These are phyloP conservation scores for Microcebus lehilahytsara DNA, from an alignment of 2,113 vertebrate species.

Conservation along the genomic window DNA sequence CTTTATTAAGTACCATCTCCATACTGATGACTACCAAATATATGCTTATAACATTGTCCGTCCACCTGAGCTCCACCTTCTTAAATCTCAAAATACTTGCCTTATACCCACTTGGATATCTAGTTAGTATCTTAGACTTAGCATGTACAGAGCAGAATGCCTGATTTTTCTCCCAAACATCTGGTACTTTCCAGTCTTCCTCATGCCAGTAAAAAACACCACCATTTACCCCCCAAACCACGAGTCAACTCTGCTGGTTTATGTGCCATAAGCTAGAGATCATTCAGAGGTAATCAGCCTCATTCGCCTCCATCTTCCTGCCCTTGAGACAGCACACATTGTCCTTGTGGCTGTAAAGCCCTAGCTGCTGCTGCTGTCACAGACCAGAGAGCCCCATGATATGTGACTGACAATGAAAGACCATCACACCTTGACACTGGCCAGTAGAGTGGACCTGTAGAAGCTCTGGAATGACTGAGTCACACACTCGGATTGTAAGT, in stretches of 20 bases:
- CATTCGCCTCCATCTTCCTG: not conserved
- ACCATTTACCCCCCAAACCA: not conserved
- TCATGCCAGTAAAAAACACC: not conserved
- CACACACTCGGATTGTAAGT: too few species aligned
- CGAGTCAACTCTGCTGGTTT: not conserved
- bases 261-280: not conserved
- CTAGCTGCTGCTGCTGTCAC: not conserved
- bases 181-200: not conserved
- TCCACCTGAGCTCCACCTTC: not conserved
- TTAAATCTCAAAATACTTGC: not conserved
- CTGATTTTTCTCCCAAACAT: not conserved
- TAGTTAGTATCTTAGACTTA: not conserved
- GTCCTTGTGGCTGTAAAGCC: not conserved
- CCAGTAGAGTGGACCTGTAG: not conserved
- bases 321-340: not conserved
- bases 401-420: not conserved
- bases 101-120: not conserved
- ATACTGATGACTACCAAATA: not conserved
- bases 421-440: not conserved
- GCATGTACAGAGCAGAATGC: not conserved
- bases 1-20: not conserved
- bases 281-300: not conserved
- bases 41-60: not conserved
- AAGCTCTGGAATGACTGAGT: not conserved
- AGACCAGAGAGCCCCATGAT: not conserved